These are phyloP conservation scores for Lepidochrysops patricia DNA, from an alignment of 2,888 invertebrate species.

Conservation along the genomic window DNA sequence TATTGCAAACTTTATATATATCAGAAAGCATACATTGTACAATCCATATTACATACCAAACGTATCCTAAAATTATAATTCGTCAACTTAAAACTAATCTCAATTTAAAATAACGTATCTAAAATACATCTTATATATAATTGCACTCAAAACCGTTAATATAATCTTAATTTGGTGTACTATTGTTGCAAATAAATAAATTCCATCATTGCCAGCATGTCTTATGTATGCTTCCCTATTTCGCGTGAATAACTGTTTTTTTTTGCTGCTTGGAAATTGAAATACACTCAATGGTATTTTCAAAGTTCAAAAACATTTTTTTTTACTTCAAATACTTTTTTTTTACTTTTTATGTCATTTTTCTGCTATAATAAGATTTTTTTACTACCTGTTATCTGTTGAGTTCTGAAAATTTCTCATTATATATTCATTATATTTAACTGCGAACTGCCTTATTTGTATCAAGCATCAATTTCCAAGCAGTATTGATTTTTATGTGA, in stretches of 20 bases:
- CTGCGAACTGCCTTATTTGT: too few species aligned
- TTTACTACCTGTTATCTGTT: too few species aligned
- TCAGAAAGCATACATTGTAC: constrained; percentile 50
- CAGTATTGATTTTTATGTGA: not conserved
- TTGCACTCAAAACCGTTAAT: constrained; percentile 14
- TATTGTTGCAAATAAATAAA: constrained; percentile 8
- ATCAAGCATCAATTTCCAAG: not conserved
- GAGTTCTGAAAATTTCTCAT: too few species aligned
- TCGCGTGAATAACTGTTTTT: not conserved
- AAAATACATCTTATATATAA: constrained; percentile 12
- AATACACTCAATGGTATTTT: too few species aligned
- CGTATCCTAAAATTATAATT: constrained; percentile 17
- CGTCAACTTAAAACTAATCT: constrained; percentile 14
- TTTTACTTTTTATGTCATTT: too few species aligned
- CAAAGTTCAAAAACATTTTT: too few species aligned
- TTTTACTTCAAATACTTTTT: too few species aligned
- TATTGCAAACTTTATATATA: constrained; percentile 43
- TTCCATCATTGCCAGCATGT: not conserved
- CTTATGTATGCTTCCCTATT: constrained; percentile 8
- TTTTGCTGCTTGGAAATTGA: constrained; percentile 5
- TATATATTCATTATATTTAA: too few species aligned
- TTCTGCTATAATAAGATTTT: too few species aligned
- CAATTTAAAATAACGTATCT: constrained; percentile 15
- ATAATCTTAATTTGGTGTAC: not conserved
- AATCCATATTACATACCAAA: constrained; percentile 28